A percentile compares a stretch with the other conserved stretches of the same genome.
Conservation (phyloP, 2,888 invertebrate genomes). For the Orgyia antiqua region DNA sequence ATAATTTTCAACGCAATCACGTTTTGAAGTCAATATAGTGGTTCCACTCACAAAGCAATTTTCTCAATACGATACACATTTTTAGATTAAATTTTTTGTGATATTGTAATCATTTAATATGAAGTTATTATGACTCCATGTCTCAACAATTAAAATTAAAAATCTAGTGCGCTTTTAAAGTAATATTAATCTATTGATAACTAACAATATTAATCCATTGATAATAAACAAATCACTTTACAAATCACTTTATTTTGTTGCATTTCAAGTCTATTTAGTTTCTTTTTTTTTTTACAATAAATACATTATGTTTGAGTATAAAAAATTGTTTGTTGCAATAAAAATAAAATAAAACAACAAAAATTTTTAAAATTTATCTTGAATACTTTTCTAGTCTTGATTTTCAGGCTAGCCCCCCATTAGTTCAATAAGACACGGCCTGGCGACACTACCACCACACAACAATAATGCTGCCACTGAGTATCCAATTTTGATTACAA, state of each 20-base stretch:
- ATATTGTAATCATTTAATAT: too few species aligned
- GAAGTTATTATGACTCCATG: too few species aligned
- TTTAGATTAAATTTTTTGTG: constrained; percentile 1
- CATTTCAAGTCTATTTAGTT: constrained; percentile 68
- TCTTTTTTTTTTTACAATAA: constrained; percentile 73
- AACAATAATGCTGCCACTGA: constrained; percentile 40
- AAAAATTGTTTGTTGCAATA: constrained; percentile 55
- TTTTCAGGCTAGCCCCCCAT: constrained; percentile 49
- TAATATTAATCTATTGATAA: too few species aligned
- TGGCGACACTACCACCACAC: constrained; percentile 45
- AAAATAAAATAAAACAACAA: constrained; percentile 48
- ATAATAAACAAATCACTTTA: too few species aligned
- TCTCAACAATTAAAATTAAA: too few species aligned
- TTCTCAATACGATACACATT: neutral
- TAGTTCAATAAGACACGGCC: constrained; percentile 51
- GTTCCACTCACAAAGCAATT: constrained; percentile 8
- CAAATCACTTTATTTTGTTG: constrained; percentile 74
- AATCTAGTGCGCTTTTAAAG: too few species aligned
- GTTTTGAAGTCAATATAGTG: constrained; percentile 2
- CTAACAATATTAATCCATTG: too few species aligned
- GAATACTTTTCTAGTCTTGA: constrained; percentile 54
- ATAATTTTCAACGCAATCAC: constrained; percentile 2
- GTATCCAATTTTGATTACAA: constrained; percentile 58
- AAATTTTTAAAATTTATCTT: constrained; percentile 46
- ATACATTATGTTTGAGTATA: constrained; percentile 72